Conservation (phyloP, 1,140 invertebrate species). For the Philopotamus ludificatus region DNA sequence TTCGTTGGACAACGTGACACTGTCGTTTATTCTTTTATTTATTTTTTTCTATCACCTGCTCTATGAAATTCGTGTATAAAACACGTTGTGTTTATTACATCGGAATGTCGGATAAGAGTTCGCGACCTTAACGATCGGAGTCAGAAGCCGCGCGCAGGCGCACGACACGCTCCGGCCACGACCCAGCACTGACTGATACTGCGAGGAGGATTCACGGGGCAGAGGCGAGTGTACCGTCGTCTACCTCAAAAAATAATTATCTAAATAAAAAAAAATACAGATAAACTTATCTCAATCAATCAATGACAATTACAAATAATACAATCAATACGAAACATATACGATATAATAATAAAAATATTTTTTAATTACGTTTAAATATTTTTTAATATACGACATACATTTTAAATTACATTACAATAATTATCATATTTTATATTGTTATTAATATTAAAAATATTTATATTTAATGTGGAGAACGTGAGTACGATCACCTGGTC, state of each 20-base stretch:
- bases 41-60: too few relatives aligned
- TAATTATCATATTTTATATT: too few relatives aligned
- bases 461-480: conserved; percentile 2
- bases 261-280: not conserved
- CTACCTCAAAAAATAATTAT: conserved; percentile 13
- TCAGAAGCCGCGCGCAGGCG: not conserved
- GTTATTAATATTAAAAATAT: too few relatives aligned
- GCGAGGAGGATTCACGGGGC: conserved; percentile 20
- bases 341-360: not conserved
- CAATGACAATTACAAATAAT: too few relatives aligned
- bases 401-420: too few relatives aligned
- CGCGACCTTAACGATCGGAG: not conserved
- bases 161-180: not conserved
- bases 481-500: conserved; percentile 14
- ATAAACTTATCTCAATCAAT: too few relatives aligned
- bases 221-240: conserved; percentile 16
- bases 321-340: not conserved
- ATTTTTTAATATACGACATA: too few relatives aligned
- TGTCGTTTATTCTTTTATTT: too few relatives aligned
- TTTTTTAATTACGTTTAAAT: too few relatives aligned
- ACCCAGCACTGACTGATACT: conserved; percentile 13
- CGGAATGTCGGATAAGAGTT: conserved; percentile 6
- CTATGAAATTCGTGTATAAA: too few relatives aligned
- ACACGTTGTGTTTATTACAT: not conserved
- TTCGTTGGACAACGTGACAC: too few relatives aligned